Conservation (phyloP, 2,797 vertebrate species). For the Cuniculus paca region DNA sequence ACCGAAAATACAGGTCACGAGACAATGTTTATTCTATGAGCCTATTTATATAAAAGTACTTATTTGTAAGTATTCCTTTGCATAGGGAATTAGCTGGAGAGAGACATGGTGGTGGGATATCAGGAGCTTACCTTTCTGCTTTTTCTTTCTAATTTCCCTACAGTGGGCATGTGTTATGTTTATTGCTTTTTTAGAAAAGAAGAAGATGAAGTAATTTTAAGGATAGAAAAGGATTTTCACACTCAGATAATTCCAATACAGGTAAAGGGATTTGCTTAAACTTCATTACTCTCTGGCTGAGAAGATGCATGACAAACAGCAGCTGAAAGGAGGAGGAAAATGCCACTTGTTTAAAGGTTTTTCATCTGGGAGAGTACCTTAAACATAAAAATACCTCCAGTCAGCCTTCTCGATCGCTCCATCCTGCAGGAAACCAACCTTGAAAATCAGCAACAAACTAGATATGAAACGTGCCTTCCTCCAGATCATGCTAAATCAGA, state of each 20-base stretch:
- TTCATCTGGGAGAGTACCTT: conserved; percentile 24
- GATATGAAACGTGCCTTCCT: conserved; percentile 42
- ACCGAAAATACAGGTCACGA: neutral
- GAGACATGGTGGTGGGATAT: neutral
- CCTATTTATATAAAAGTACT: neutral
- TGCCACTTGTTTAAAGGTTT: neutral
- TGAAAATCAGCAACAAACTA: conserved; percentile 67
- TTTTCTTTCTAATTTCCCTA: conserved; percentile 51
- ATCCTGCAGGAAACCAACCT: neutral
- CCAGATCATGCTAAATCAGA: conserved; percentile 55
- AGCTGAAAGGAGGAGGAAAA: conserved; percentile 17
- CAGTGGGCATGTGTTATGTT: neutral
- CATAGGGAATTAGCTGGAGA: neutral
- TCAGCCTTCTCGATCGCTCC: conserved; percentile 30
- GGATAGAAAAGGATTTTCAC: neutral
- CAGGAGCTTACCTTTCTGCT: neutral
- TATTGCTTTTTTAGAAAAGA: neutral
- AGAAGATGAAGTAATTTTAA: conserved; percentile 76
- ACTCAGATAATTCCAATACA: conserved; percentile 73
- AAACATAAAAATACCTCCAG: conserved; percentile 61
- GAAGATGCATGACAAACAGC: conserved; percentile 67
- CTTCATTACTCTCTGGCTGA: conserved; percentile 64
- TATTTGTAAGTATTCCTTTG: neutral
- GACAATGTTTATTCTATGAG: neutral
- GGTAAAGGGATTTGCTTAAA: conserved; percentile 79